Evolutionary conservation across 2,888 invertebrate genomes (phyloP).

Genomic region (Lagria hirta): DNA sequence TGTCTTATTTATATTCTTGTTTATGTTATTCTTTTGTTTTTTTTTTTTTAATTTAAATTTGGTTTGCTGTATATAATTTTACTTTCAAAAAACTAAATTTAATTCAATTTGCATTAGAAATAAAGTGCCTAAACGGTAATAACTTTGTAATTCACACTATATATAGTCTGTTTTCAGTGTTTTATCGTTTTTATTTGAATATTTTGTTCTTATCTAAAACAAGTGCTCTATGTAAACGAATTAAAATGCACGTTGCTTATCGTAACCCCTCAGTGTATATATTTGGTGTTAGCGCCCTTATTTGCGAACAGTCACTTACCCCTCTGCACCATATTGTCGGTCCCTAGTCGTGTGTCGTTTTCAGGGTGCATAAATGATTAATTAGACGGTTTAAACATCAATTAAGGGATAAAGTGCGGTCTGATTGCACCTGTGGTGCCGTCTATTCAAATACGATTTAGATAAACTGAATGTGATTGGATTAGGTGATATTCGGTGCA

Average conservation of each 20-base stretch:
- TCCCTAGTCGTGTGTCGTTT: slow-evolving; percentile 31
- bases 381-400: slow-evolving; percentile 44
- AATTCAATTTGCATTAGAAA: too few relatives aligned
- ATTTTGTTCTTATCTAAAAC: too few relatives aligned
- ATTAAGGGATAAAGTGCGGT: slow-evolving; percentile 42
- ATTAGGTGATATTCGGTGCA: slow-evolving; percentile 19
- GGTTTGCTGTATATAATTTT: too few relatives aligned
- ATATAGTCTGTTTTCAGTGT: too few relatives aligned
- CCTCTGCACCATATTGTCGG: slow-evolving; percentile 25
- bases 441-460: slow-evolving; percentile 8
- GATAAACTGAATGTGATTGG: slow-evolving; percentile 20
- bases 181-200: too few relatives aligned
- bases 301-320: slow-evolving; percentile 31
- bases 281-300: slow-evolving; percentile 36
- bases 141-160: too few relatives aligned
- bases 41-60: too few relatives aligned
- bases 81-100: too few relatives aligned
- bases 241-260: slow-evolving; percentile 43
- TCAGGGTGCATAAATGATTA: slow-evolving; percentile 46
- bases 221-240: slow-evolving; percentile 22
- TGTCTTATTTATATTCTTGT: too few relatives aligned
- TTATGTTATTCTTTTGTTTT: too few relatives aligned
- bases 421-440: slow-evolving; percentile 42
- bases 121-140: too few relatives aligned
- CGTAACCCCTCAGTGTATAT: slow-evolving; percentile 37